These are phyloP conservation scores for Sarcophilus harrisii DNA, from an alignment of 2,797 vertebrate species.

Conservation along the genomic window DNA sequence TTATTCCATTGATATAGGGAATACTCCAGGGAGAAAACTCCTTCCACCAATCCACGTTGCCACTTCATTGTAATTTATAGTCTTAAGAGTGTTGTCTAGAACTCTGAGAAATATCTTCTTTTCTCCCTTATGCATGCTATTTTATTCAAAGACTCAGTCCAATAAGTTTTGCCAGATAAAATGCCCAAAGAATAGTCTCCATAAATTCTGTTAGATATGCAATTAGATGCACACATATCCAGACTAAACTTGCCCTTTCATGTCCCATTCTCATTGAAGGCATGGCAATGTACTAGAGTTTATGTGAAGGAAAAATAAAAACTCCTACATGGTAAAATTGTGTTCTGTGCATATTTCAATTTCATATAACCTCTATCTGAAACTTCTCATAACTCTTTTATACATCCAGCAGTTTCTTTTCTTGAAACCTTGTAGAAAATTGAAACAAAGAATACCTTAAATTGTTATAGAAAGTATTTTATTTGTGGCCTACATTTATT, in stretches of 20 bases:
- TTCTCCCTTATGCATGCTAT: not conserved
- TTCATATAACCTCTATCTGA: conserved; percentile 18
- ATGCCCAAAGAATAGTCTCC: conserved; percentile 35
- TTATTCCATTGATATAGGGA: not conserved
- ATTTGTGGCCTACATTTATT: conserved; percentile 7
- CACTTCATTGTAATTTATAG: not conserved
- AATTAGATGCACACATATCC: conserved; percentile 31
- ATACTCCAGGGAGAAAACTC: not conserved
- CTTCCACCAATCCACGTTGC: not conserved
- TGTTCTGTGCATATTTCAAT: conserved; percentile 48
- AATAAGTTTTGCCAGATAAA: conserved; percentile 42
- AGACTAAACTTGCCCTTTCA: conserved; percentile 37
- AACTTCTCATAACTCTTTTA: conserved; percentile 22
- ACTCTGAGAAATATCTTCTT: not conserved
- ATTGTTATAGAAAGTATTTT: conserved; percentile 44
- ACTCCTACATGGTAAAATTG: conserved; percentile 35
- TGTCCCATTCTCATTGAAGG: not conserved
- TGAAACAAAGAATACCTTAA: conserved; percentile 52
- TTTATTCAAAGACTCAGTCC: conserved; percentile 22
- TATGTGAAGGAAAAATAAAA: conserved; percentile 58
- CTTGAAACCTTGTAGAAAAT: conserved; percentile 48
- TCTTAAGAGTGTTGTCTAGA: not conserved
- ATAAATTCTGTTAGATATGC: conserved; percentile 40
- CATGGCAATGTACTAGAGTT: conserved; percentile 28
- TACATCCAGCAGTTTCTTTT: conserved; percentile 31